These are phyloP conservation scores for Microctonus hyperodae DNA, from an alignment of 2,888 invertebrate genomes.

Conservation along the genomic window DNA sequence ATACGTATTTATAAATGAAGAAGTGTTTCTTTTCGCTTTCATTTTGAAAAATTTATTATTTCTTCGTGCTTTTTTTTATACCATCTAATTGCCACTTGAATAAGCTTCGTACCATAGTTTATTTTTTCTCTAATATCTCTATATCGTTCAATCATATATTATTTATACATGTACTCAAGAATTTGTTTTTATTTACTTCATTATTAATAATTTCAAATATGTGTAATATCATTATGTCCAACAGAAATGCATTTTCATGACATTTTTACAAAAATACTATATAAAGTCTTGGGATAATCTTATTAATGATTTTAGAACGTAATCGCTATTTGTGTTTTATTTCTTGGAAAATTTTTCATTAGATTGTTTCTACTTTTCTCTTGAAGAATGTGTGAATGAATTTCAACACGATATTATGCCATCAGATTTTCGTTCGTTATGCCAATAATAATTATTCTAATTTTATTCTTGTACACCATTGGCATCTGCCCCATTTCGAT, in stretches of 20 bases:
- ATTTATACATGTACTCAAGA: too few relatives aligned
- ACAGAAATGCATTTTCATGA: too few relatives aligned
- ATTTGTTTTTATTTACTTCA: too few relatives aligned
- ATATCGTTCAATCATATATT: background rate
- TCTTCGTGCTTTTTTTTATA: background rate
- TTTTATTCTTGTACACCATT: constrained; percentile 55
- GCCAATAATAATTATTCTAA: background rate
- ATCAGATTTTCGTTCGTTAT: background rate
- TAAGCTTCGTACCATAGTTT: background rate
- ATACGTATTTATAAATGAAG: too few relatives aligned
- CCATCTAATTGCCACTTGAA: background rate
- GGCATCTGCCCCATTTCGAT: constrained; percentile 52
- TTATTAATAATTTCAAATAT: too few relatives aligned
- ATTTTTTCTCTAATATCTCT: background rate
- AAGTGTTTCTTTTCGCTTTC: too few relatives aligned
- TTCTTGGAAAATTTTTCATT: background rate
- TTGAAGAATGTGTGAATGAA: background rate
- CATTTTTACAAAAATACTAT: too few relatives aligned
- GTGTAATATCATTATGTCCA: too few relatives aligned
- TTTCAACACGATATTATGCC: background rate
- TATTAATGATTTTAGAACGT: background rate
- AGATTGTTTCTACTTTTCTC: background rate
- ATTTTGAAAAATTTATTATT: too few relatives aligned
- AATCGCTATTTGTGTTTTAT: background rate
- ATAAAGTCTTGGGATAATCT: too few relatives aligned